Percentiles rank a stretch among this genome's conserved stretches.
phyloP scores from a whole-genome alignment of 2,888 invertebrate genomes.

The Cistogaster globosa region DNA sequence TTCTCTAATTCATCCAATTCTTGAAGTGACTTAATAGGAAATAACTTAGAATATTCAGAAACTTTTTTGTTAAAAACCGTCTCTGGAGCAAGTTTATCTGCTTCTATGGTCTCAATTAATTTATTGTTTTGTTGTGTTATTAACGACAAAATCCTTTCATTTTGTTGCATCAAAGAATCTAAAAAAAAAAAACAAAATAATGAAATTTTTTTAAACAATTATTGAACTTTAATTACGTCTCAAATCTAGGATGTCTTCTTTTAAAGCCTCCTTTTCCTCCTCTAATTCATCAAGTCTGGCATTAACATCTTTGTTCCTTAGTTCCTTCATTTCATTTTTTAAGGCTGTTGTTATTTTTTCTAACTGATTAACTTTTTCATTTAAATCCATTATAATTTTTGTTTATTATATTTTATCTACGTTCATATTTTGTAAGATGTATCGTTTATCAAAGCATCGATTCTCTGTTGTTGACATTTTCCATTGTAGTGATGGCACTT shows the following conservation, averaged over 20 bases:
- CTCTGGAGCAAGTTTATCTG: slow-evolving; percentile 24
- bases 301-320: slow-evolving; percentile 47
- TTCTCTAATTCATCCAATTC: slow-evolving; percentile 49
- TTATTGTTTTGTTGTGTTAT: slow-evolving; percentile 48
- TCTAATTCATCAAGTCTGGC: slow-evolving; percentile 44
- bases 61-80: slow-evolving; percentile 10
- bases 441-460: slow-evolving; percentile 18
- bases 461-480: slow-evolving; percentile 6
- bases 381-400: slow-evolving; percentile 50
- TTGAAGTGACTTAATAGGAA: slow-evolving; percentile 39
- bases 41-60: slow-evolving; percentile 37
- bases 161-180: slow-evolving; percentile 48
- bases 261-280: slow-evolving; percentile 37
- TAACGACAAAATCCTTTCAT: slow-evolving; percentile 45
- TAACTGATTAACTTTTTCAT: slow-evolving; percentile 49
- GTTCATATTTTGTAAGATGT: neutral
- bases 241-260: slow-evolving; percentile 48
- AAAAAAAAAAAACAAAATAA: neutral
- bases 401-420: neutral
- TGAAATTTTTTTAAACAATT: neutral
- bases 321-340: slow-evolving; percentile 47
- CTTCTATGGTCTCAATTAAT: slow-evolving; percentile 22
- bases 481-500: slow-evolving; percentile 23
- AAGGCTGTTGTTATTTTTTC: slow-evolving; percentile 34
- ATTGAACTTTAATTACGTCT: slow-evolving; percentile 30